Evolutionary conservation across 2,888 invertebrate genomes (phyloP), one percentile per base, ranked within the genome.

Genomic region (Drymonia ruficornis): DNA sequence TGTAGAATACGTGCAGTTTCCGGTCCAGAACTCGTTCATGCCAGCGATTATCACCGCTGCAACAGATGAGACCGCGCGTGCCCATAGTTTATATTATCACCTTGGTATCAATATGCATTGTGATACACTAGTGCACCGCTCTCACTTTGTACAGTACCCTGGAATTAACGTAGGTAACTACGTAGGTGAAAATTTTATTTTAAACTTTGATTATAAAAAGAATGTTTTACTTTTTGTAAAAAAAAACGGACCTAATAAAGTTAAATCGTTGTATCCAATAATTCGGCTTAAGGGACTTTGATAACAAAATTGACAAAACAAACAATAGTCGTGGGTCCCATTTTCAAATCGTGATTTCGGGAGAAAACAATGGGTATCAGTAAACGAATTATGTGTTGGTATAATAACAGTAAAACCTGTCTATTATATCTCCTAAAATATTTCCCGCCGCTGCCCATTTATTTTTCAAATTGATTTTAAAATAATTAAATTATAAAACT

Each of bases 271-370:
- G 23, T 6, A 23, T 23, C 23, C 23, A 23, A 23, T 13, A 13
- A 36, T 1, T 6, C 13, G 7, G 2, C 13, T 1, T 13, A 13
- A 6, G 36, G 36, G 36, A 36, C 13, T 36, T n/a, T 13, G 13
- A 36, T 36, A 9, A n/a, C 36, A 36, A 36, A 36, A 9, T n/a
- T 4, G 36, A n/a, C 36, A 55, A 47, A 31, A 62, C 23, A 52
- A 52, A 55, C 59, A 68, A 64, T 56, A 69, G 52, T 63, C 55
- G 60, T 60, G 53, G 61, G 70, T 63, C 63, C 59, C 67, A 70
- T 74, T 80, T 78, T 69, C 71, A 67, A 76, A 76, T 74, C 82
- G 81, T 81, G 81, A 81, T 81, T 78, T 74, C 76, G 76, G 70
- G 70, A 66, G 56, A 65, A 72, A 76, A 75, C 76, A 76, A 77